Evolutionary conservation across 2,113 vertebrate species (phyloP), one percentile per base, ranked within the genome.

Genomic region (Gobius niger): DNA sequence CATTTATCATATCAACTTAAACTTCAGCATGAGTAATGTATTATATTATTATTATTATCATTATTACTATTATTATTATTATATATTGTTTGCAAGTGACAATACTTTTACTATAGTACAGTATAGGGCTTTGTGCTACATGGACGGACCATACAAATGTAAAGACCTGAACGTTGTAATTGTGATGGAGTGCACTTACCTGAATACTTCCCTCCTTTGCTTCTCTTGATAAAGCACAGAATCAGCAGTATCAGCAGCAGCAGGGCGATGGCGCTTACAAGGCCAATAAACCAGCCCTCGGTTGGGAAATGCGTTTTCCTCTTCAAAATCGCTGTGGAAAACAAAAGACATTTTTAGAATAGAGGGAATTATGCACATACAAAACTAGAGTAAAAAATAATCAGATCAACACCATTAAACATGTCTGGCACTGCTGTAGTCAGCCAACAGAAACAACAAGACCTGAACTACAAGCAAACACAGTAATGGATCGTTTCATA

Each of bases 121-220:
- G 7, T 34, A 34, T 34, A 46, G 10, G 44, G 44, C 44, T n/a
- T n/a, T n/a, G n/a, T n/a, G n/a, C n/a, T 46, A 7, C 44, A 46
- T 46, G 44, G 44, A 46, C 44, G 7, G 44, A 46, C 5, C 44
- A 46, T 7, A 46, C 44, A 46, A 46, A 46, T 46, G 10, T 10
- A 46, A 10, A 46, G 44, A 46, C 44, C 44, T 46, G 5, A 15
- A 42, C 46, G 19, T 24, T 16, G 46, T 67, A 18, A 15, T 44
- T 0, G 16, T 9, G 13, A 9, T 13, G 2, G 18, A 12, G 15
- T n/a, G 14, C 59, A 68, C 78, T 88, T 89, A 90, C 95, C 96
- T 86, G 96, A 97, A 87, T 97, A 97, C 60, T 97, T 97, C 61
- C 96, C 95, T 2, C 95, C 96, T 87, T 96, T 96, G 88, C 91